Base-by-base conservation (phyloP, 2,797 vertebrate genomes). In the Sebastolobus alascanus region DNA sequence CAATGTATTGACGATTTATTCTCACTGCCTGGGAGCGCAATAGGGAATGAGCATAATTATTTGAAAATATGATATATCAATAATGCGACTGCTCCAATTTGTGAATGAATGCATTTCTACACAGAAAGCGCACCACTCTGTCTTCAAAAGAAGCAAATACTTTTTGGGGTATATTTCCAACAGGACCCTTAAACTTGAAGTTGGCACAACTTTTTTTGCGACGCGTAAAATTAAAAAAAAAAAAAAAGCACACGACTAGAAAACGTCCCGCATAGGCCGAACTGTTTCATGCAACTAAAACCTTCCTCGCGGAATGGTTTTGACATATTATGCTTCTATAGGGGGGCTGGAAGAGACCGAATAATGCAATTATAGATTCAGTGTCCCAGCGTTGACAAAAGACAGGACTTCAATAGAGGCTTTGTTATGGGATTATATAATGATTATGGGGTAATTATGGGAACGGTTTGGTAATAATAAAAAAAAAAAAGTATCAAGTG, bases 381-480 rank as follows among this genome's bases (percentile, higher is more conserved):
- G 97, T 96, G 96, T 97, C 96, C 97, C 96, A 93, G 96, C 97
- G 95, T 96, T 97, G 97, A 98, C 97, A 98, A 98, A 99, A 98
- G 97, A 97, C 96, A 95, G 96, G 95, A 96, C 95, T 96, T 98
- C 97, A 98, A 99, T 97, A 94, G 97, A 96, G 95, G 96, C 98
- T 98, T 99, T 99, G 98, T 99, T 98, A 96, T 94, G 94, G 97
- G 98, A 98, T 99, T 99, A 99, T 99, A 98, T 98, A 98, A 99
- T 99, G 97, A 99, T 97, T 97, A 97, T 97, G 97, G 96, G 96
- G 97, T 98, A 98, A 98, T 99, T 98, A 98, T 97, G 97, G 96
- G 94, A 95, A 96, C 94, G 95, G 96, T 96, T 97, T 96, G 95
- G 96, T 96, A 96, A 97, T 97, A 97, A 98, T 97, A 69, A 25